Evolutionary conservation across 2,888 invertebrate species (phyloP), one percentile per base, ranked within the genome.

Genomic region (Hirtodrosophila confusa): DNA sequence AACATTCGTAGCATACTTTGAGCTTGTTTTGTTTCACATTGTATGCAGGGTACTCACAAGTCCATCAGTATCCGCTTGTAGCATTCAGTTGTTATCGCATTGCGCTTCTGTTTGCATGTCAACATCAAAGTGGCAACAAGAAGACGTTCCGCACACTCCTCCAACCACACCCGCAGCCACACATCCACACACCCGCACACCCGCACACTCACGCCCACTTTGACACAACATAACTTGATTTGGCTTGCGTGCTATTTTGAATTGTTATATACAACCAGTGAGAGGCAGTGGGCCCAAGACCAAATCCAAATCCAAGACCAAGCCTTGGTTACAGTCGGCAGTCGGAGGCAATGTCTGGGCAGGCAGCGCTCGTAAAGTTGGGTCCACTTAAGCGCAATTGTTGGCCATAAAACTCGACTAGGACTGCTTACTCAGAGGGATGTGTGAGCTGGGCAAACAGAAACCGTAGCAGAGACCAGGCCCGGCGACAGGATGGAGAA

Each of bases 381-480:
- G 72, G 70, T 70, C 79, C 82, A 86, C 87, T 84, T 86, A 85
- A 80, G 79, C 75, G 78, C 87, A 84, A 86, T 84, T 86, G 87
- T 75, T 75, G 79, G 72, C 70, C 87, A 86, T 84, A 84, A 86
- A 86, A 80, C 74, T 76, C 73, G 67, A 63, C 71, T 68, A 47
- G 58, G 49, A 17, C 71, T 54, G 43, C 35, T 54, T 41, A 48
- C 54, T 39, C 40, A 35, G 41, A 45, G 55, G 40, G 33, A 60
- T 53, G 24, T 40, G 43, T 71, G 54, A 8, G 47, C n/a, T 51
- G 39, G 40, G 29, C 36, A 58, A 55, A 75, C 44, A 57, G 35
- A 51, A 48, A 45, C 27, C 35, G 63, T 33, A 63, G 54, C 48
- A n/a, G 55, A 55, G 63, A 49, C 51, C 24, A 33, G 31, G 24